These are phyloP conservation scores for Ommatoiulus sabulosus DNA, from an alignment of 2,888 invertebrate species.

Conservation along the genomic window DNA sequence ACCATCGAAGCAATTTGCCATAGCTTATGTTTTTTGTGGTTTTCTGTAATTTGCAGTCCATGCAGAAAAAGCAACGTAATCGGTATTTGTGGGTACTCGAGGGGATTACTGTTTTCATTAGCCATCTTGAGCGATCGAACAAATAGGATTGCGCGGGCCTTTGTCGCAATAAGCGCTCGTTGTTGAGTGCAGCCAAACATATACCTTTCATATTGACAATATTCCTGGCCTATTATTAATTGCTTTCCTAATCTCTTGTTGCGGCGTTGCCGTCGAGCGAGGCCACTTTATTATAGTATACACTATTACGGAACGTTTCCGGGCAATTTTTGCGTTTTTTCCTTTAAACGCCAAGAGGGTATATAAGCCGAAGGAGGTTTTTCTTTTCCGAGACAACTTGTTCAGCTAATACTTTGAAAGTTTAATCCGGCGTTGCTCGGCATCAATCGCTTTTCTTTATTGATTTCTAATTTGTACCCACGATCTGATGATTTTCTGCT, in stretches of 20 bases:
- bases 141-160: background rate
- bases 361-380: background rate
- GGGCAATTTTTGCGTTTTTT: background rate
- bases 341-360: background rate
- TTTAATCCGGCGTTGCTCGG: conserved; percentile 3
- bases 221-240: background rate
- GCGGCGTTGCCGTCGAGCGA: background rate
- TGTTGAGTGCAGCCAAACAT: conserved; percentile 12
- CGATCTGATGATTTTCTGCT: background rate
- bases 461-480: background rate
- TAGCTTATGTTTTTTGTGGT: background rate
- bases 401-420: conserved; percentile 12
- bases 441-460: background rate
- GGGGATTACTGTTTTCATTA: conserved; percentile 12
- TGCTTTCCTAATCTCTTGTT: conserved; percentile 3
- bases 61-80: background rate
- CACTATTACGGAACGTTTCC: background rate
- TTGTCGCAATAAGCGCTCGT: conserved; percentile 3
- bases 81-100: background rate
- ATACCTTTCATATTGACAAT: background rate
- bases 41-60: background rate
- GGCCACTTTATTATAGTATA: background rate
- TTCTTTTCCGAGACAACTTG: background rate
- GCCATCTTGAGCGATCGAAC: background rate
- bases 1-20: background rate